phyloP scores from a whole-genome alignment of 2,888 invertebrate genomes.

The Coleophora flavipennella region DNA sequence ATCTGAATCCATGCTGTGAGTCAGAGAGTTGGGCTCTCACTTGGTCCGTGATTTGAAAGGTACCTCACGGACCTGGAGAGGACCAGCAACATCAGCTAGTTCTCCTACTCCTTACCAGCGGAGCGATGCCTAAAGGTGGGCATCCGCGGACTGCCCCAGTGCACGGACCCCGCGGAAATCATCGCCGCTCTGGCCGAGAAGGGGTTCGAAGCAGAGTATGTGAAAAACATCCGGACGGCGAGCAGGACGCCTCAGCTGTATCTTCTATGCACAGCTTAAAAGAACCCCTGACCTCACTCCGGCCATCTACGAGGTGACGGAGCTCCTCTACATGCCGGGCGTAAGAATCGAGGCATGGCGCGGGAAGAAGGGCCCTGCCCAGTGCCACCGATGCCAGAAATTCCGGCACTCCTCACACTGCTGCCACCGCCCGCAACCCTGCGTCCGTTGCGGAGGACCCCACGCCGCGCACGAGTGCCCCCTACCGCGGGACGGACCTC shows the following conservation, averaged over 20 bases:
- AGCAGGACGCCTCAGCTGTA: constrained; percentile 7
- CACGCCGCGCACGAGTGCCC: background rate
- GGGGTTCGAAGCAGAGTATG: background rate
- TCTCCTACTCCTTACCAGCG: constrained; percentile 8
- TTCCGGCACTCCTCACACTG: background rate
- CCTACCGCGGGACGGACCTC: background rate
- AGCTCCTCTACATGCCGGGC: constrained; percentile 6
- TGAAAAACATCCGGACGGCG: constrained; percentile 1
- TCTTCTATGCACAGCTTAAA: constrained; percentile 3
- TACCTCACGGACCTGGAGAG: constrained; percentile 7
- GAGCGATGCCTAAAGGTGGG: constrained; percentile 10
- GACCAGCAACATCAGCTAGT: constrained; percentile 8
- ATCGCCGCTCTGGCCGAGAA: background rate
- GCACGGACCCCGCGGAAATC: background rate
- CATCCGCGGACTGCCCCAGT: constrained; percentile 1
- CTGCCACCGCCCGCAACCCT: background rate
- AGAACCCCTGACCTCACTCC: constrained; percentile 1
- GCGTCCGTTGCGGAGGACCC: background rate
- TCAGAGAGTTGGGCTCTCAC: no score
- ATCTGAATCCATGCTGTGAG: no score
- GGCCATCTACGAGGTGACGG: constrained; percentile 5
- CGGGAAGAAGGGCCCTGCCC: constrained; percentile 3
- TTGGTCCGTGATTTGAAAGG: no score
- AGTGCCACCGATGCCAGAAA: constrained; percentile 3
- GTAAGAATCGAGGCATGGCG: constrained; percentile 8